These are phyloP conservation scores for Chlamydotis undulata DNA, from an alignment of 2,113 vertebrate species.

Conservation along the genomic window DNA sequence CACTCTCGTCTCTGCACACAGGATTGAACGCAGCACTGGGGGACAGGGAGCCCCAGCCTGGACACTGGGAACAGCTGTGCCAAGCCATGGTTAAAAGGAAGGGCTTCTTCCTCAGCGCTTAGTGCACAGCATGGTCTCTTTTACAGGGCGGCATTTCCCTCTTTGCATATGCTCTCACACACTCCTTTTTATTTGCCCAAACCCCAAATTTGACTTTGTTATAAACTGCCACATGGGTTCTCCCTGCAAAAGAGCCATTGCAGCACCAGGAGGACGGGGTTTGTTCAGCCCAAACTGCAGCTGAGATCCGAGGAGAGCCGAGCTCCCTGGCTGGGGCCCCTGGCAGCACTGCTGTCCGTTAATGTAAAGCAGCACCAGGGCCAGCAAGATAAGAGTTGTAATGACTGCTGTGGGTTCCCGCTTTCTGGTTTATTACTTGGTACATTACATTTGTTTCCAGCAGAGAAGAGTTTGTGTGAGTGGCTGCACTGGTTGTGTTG, in stretches of 20 bases:
- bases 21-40: background rate
- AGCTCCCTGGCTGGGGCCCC: background rate
- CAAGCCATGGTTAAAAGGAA: background rate
- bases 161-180: background rate
- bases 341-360: background rate
- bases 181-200: background rate
- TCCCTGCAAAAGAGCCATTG: background rate
- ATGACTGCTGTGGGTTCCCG: conserved; percentile 48
- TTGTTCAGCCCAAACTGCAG: background rate
- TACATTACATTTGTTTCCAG: conserved; percentile 51
- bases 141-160: background rate
- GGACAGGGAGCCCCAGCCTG: background rate
- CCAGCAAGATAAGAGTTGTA: conserved; percentile 63
- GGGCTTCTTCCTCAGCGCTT: background rate
- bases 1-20: background rate
- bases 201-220: background rate
- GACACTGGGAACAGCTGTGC: background rate
- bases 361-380: conserved; percentile 28
- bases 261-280: background rate
- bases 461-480: conserved; percentile 57
- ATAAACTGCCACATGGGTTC: background rate
- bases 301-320: background rate
- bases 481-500: conserved; percentile 19
- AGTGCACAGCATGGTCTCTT: background rate
- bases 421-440: conserved; percentile 59